phyloP scores from a whole-genome alignment of 1,140 invertebrate species.

The Phenacoccus solenopsis region DNA sequence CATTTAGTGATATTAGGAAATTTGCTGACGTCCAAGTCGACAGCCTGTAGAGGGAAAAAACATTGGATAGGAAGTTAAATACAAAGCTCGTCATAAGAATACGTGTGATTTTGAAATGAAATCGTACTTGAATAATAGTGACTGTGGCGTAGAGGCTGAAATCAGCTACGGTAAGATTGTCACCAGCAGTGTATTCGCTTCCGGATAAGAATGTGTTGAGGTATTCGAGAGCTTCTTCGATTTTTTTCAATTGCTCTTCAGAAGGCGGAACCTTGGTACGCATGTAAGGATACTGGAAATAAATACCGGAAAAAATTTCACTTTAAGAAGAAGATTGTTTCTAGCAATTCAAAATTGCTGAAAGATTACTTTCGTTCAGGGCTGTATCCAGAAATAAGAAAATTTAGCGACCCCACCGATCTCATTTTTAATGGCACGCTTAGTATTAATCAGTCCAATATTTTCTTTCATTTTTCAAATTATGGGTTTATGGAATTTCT shows the following conservation, averaged over 20 bases:
- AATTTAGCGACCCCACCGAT: too few relatives aligned
- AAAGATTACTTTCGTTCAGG: too few relatives aligned
- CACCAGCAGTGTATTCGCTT: slow-evolving; percentile 49
- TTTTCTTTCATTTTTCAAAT: too few relatives aligned
- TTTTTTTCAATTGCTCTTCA: slow-evolving; percentile 46
- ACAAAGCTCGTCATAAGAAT: too few relatives aligned
- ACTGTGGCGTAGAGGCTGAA: slow-evolving; percentile 44
- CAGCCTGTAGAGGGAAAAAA: slow-evolving; percentile 26
- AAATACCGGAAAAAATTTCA: too few relatives aligned
- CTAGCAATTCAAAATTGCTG: too few relatives aligned
- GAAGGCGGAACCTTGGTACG: slow-evolving; percentile 49
- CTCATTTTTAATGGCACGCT: too few relatives aligned
- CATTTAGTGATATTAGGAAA: slow-evolving; percentile 34
- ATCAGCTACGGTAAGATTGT: slow-evolving; percentile 59
- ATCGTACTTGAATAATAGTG: slow-evolving; percentile 46
- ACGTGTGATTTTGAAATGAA: too few relatives aligned
- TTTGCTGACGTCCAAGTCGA: slow-evolving; percentile 30
- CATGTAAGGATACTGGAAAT: slow-evolving; percentile 52
- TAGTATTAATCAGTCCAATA: too few relatives aligned
- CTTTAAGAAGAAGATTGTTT: too few relatives aligned
- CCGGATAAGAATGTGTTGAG: slow-evolving; percentile 54
- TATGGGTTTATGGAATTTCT: too few relatives aligned
- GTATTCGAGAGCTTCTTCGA: slow-evolving; percentile 46
- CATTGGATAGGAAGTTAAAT: too few relatives aligned
- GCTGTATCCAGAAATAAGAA: neutral